A percentile compares a stretch with the other conserved stretches of the same genome.
These are phyloP conservation scores for Tricholauxania praeusta DNA, from an alignment of 2,888 invertebrate species.

Conservation along the genomic window DNA sequence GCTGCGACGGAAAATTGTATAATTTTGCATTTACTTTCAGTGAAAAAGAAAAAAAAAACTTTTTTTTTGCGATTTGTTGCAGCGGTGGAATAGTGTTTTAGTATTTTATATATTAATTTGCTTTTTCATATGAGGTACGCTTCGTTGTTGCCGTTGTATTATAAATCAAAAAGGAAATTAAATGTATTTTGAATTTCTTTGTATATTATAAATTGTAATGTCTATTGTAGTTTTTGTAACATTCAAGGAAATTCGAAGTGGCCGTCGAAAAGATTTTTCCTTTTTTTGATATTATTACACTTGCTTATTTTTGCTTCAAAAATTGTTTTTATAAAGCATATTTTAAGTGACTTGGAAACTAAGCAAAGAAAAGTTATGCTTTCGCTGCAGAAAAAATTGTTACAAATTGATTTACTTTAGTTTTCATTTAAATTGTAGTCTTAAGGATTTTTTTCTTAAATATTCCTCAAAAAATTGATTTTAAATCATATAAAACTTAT, in stretches of 20 bases:
- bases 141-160: slow-evolving; percentile 5
- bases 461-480: too few species aligned
- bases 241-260: slow-evolving; percentile 19
- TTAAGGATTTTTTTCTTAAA: too few species aligned
- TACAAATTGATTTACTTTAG: too few species aligned
- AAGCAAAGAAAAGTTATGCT: not conserved
- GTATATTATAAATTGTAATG: not conserved
- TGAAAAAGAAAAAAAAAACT: not conserved
- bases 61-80: not conserved
- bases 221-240: not conserved
- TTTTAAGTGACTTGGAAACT: not conserved
- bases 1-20: slow-evolving; percentile 20
- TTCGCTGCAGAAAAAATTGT: slow-evolving; percentile 2
- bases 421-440: too few species aligned
- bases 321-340: not conserved
- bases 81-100: not conserved
- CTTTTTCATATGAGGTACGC: slow-evolving; percentile 18
- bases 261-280: not conserved
- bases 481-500: too few species aligned
- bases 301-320: too few species aligned
- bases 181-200: slow-evolving; percentile 21
- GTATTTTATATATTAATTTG: not conserved
- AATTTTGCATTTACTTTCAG: slow-evolving; percentile 20
- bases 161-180: not conserved
- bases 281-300: too few species aligned